Evolutionary conservation across 1,140 invertebrate genomes (phyloP), one percentile per base, ranked within the genome.

Genomic region (Aphis gossypii): DNA sequence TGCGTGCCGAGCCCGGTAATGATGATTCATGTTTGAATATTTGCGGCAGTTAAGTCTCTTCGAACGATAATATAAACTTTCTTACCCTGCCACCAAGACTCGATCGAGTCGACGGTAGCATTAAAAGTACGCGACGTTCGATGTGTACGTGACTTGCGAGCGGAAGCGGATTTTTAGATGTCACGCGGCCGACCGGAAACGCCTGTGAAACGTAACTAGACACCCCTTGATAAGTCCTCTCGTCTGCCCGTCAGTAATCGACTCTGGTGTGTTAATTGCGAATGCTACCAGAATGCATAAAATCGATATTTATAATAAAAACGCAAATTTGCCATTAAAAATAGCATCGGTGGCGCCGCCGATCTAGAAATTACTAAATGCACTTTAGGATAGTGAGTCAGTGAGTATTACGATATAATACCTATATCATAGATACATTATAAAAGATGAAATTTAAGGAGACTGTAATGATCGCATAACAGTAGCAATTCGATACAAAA

Each of bases 11-110:
- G 23, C 48, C 30, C 92, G 76, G 92, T 93, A 93, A 93, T 86
- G 92, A 93, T 93, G 92, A 93, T 93, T 93, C 92, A 93, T 93
- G 92, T 93, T 93, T 93, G 92, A 93, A 93, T 93, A 93, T 93
- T 93, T 93, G 82, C 92, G 48, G 82, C 48, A n/a, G 82, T 93
- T 93, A 93, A 93, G 92, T 93, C 82, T 83, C 76, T n/a, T 56
- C 92, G 68, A 93, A 86, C 41, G 38, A 35, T 86, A 86, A 93
- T 86, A 93, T 86, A 93, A 93, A 93, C 92, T 93, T 93, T 93
- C 46, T 84, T 83, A 35, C 46, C 46, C 88, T 25, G 87, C 48
- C 84, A 3, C 20, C 38, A 6, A 68, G 89, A 44, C 20, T 35
- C 82, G 82, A 68, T 68, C 89, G 41, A 60, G 21, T 18, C 44